phyloP scores from a whole-genome alignment of 2,113 vertebrate genomes.

The Hippocampus comes region DNA sequence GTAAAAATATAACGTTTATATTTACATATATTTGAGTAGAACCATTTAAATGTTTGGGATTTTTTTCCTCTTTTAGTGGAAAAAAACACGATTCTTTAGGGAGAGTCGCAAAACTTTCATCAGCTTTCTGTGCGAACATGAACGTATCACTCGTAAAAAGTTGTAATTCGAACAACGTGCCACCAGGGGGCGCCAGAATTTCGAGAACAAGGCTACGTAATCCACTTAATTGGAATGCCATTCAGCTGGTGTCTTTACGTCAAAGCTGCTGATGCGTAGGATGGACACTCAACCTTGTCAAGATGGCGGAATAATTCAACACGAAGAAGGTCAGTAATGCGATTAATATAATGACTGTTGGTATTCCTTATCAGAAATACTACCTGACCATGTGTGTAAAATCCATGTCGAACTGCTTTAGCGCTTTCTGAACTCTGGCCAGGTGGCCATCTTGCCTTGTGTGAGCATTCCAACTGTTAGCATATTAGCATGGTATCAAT shows the following conservation, averaged over 20 bases:
- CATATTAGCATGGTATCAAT: not conserved
- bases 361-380: not conserved
- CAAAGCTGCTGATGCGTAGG: not conserved
- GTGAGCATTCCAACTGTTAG: not conserved
- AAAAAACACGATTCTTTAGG: not conserved
- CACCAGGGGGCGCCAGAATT: not conserved
- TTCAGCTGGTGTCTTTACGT: no score
- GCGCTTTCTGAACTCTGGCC: not conserved
- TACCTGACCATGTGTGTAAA: no score
- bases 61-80: not conserved
- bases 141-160: not conserved
- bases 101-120: not conserved
- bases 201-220: not conserved
- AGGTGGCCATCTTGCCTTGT: not conserved
- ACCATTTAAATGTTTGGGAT: not conserved
- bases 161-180: not conserved
- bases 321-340: not conserved
- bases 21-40: not conserved
- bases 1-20: not conserved
- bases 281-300: not conserved
- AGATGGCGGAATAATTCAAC: not conserved
- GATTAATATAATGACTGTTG: not conserved
- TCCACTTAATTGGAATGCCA: not conserved
- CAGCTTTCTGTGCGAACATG: not conserved
- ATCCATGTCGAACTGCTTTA: not conserved